Conservation (phyloP, 2,797 vertebrate species). For the Taeniopygia guttata region DNA sequence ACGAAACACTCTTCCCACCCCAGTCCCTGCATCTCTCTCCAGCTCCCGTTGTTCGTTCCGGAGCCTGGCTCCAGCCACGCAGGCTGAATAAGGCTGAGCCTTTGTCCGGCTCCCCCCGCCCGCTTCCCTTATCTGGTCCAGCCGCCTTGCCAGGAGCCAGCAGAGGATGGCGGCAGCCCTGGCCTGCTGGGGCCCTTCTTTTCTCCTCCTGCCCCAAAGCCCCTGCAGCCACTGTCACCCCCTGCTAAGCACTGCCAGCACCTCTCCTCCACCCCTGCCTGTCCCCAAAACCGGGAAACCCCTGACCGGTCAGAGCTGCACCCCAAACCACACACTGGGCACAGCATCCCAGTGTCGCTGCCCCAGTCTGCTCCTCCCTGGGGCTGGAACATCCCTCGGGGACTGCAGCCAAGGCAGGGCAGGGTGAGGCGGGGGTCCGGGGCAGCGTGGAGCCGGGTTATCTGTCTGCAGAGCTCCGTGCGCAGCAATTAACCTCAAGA, state of each 20-base stretch:
- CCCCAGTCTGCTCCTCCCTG: neutral
- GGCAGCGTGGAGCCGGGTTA: conserved; percentile 6
- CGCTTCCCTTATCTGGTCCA: conserved; percentile 16
- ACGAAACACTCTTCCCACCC: conserved; percentile 5
- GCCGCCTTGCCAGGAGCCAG: conserved; percentile 32
- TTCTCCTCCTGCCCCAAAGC: neutral
- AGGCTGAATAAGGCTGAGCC: conserved; percentile 47
- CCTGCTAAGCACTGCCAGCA: rapidly evolving
- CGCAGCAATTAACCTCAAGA: conserved; percentile 38
- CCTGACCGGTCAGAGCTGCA: neutral
- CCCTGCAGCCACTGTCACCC: rapidly evolving
- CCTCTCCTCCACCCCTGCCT: neutral
- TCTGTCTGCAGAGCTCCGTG: conserved; percentile 38
- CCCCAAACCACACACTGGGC: neutral
- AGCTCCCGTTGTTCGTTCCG: conserved; percentile 7
- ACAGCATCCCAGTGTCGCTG: neutral
- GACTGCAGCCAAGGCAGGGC: neutral
- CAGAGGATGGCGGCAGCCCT: neutral
- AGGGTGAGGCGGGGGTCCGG: neutral
- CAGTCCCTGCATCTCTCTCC: neutral
- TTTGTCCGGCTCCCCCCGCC: conserved; percentile 48
- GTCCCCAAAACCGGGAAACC: neutral
- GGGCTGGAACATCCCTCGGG: neutral
- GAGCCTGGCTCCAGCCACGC: conserved; percentile 24
- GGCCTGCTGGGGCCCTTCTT: neutral